phyloP scores from a whole-genome alignment of 1,140 invertebrate species.

The Riptortus pedestris region DNA sequence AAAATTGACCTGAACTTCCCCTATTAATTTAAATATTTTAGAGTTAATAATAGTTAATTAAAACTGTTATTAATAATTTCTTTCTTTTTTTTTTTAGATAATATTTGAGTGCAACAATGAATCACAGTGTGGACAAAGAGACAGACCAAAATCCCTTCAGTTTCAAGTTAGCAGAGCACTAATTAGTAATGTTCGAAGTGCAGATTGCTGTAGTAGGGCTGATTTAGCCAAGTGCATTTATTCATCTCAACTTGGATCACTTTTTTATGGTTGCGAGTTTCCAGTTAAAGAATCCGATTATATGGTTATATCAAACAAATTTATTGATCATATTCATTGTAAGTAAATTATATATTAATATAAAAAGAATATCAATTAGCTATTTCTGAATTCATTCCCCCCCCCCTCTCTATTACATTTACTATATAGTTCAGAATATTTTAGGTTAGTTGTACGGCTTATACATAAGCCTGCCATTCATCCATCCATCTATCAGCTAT shows the following conservation, averaged over 20 bases:
- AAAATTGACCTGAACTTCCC: neutral
- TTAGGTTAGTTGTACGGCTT: too few relatives aligned
- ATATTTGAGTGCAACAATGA: slow-evolving; percentile 58
- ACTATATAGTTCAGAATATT: too few relatives aligned
- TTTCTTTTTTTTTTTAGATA: slow-evolving; percentile 46
- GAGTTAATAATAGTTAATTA: too few relatives aligned
- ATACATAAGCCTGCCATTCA: too few relatives aligned
- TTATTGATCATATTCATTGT: slow-evolving; percentile 61
- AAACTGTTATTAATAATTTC: too few relatives aligned
- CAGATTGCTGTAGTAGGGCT: slow-evolving; percentile 53
- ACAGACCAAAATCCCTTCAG: slow-evolving; percentile 69
- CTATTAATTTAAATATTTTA: neutral
- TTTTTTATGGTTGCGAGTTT: slow-evolving; percentile 63
- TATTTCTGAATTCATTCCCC: neutral
- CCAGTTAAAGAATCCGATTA: slow-evolving; percentile 54
- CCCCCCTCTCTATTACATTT: too few relatives aligned
- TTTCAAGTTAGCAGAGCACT: slow-evolving; percentile 68
- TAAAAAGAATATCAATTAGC: neutral
- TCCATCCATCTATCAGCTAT: too few relatives aligned
- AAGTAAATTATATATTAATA: slow-evolving; percentile 31
- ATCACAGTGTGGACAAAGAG: slow-evolving; percentile 56
- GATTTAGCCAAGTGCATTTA: slow-evolving; percentile 64
- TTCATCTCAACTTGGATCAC: slow-evolving; percentile 55
- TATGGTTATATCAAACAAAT: slow-evolving; percentile 60
- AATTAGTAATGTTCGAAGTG: slow-evolving; percentile 65